Conservation (phyloP, 2,888 invertebrate genomes). For the Lobophora halterata region DNA sequence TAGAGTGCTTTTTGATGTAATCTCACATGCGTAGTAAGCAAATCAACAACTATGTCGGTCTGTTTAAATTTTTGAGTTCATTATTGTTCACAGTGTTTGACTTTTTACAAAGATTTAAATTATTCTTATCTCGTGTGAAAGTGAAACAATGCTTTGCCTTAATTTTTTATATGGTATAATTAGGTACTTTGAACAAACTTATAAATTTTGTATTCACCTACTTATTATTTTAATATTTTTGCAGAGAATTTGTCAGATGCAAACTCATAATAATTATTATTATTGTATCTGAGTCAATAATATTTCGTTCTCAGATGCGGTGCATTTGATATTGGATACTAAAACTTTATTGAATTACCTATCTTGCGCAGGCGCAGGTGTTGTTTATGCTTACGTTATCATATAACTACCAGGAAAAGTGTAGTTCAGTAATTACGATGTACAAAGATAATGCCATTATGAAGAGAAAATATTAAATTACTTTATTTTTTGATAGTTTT, state of each 20-base stretch:
- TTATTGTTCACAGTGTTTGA: conserved; percentile 10
- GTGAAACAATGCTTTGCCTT: too few species aligned
- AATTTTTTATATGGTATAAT: too few species aligned
- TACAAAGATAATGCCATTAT: too few species aligned
- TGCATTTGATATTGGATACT: conserved; percentile 20
- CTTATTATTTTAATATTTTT: background rate
- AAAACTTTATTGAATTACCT: conserved; percentile 17
- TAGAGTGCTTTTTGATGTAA: conserved; percentile 30
- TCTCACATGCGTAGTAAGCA: conserved; percentile 10
- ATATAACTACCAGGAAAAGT: conserved; percentile 31
- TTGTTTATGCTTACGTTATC: conserved; percentile 32
- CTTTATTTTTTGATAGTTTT: too few species aligned
- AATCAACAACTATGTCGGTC: conserved; percentile 13
- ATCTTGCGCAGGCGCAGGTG: conserved; percentile 36
- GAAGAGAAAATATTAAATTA: too few species aligned
- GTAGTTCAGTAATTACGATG: background rate
- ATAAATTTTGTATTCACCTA: too few species aligned
- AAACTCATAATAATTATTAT: background rate
- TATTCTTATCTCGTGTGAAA: too few species aligned
- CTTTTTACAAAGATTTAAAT: too few species aligned
- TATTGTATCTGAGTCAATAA: background rate
- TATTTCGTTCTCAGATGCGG: conserved; percentile 21
- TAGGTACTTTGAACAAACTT: too few species aligned
- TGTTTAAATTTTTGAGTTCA: conserved; percentile 11
- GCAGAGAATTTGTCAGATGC: background rate